Base-by-base conservation (phyloP, 1,140 invertebrate genomes). In the Harpegnathos saltator region DNA sequence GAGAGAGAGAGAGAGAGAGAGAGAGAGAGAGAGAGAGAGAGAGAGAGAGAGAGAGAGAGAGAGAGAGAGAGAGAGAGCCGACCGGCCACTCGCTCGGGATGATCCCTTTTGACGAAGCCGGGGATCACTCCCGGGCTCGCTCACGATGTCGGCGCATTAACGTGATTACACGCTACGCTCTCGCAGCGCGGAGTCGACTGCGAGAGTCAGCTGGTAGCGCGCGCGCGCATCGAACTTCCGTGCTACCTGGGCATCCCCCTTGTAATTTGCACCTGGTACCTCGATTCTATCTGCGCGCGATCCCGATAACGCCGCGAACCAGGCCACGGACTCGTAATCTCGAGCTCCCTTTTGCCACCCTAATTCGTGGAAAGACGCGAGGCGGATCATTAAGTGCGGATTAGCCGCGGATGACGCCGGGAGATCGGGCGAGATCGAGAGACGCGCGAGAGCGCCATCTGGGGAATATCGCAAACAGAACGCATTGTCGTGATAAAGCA, bases 221-320 rank as follows among this genome's bases (percentile, higher is more conserved):
- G 44, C 44, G 72, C 59, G 73, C n/a, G 66, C 87, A 87, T 86
- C 80, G 66, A 85, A 89, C 88, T 89, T 89, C 88, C 84, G 88
- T 89, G 88, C 87, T 89, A 89, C 84, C 87, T 84, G 68, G 81
- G 44, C 87, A 88, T 89, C 87, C 82, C 87, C 88, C 84, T 72
- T 88, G 91, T 94, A 93, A 94, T 94, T 94, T 91, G 93, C 93
- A 94, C 94, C 94, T 94, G 94, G 94, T 92, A 91, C 89, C 92
- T 91, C 92, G 93, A 94, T 94, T 94, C 88, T 92, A 94, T 94
- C 93, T 90, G 84, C 82, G 44, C 54, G 84, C 82, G 87, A 91
- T 89, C 81, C 69, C 84, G 90, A 91, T 92, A 89, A 89, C 85
- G 74, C 63, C 58, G 52, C 50, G 50, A 68, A 71, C 29, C 61